A percentile compares a stretch with the other conserved stretches of the same genome.
Conservation (phyloP, 2,888 invertebrate genomes). For the Perizoma affinitatum region DNA sequence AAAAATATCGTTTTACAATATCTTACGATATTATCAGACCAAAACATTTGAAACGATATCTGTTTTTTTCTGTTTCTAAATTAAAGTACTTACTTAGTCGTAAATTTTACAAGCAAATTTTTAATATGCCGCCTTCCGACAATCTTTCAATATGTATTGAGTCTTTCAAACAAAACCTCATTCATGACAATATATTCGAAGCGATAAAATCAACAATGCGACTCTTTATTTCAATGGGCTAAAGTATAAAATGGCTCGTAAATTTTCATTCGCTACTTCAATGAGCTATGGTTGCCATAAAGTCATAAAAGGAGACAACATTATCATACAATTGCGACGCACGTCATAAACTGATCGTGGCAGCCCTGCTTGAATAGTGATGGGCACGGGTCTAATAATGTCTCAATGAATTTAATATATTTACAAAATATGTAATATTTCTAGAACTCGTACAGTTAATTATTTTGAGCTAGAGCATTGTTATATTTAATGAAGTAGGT, state of each 20-base stretch:
- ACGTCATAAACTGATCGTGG: constrained; percentile 51
- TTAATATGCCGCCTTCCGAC: too few species aligned
- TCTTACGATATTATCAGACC: too few species aligned
- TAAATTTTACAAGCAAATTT: too few species aligned
- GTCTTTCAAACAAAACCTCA: constrained; percentile 20
- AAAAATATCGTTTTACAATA: too few species aligned
- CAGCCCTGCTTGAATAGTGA: constrained; percentile 42
- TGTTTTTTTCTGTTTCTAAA: too few species aligned
- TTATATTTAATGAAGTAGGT: too few species aligned
- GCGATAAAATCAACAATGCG: constrained; percentile 32
- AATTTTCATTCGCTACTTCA: constrained; percentile 25
- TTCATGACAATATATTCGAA: constrained; percentile 20
- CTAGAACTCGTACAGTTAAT: not conserved
- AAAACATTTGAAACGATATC: too few species aligned
- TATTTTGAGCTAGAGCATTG: not conserved
- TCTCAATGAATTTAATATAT: not conserved
- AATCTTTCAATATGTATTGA: constrained; percentile 22
- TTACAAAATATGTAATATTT: not conserved
- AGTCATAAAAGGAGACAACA: constrained; percentile 66
- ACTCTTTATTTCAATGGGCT: constrained; percentile 31
- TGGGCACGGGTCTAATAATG: constrained; percentile 30
- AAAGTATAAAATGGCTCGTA: constrained; percentile 38
- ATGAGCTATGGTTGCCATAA: constrained; percentile 74
- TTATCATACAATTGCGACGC: constrained; percentile 78
- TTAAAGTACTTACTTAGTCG: too few species aligned